These are phyloP conservation scores for Oreochromis mossambicus DNA, from an alignment of 2,797 vertebrate genomes.

Conservation along the genomic window DNA sequence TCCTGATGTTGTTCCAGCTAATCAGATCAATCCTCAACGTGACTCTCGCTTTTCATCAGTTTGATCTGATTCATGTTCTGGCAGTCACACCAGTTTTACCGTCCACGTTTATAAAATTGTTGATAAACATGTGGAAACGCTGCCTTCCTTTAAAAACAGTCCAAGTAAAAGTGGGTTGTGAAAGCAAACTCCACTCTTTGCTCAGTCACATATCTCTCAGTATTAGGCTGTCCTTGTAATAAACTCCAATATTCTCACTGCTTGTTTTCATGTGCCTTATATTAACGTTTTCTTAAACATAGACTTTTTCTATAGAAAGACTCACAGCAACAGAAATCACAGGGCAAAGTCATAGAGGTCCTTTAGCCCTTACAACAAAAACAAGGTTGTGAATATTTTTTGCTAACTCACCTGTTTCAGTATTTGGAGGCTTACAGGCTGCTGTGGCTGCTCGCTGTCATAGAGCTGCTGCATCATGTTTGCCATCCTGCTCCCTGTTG, in stretches of 20 bases:
- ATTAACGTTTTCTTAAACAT: background rate
- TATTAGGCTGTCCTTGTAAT: background rate
- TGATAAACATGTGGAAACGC: background rate
- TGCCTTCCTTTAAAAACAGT: background rate
- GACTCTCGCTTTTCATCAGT: background rate
- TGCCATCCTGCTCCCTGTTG: background rate
- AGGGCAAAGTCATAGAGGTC: background rate
- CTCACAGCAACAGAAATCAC: background rate
- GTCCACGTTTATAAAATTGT: background rate
- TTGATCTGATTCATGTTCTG: background rate
- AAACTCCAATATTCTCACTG: background rate
- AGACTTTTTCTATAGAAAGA: background rate
- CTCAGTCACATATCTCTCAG: background rate
- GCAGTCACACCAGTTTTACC: background rate
- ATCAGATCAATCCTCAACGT: background rate
- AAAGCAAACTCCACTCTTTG: background rate
- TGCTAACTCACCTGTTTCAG: background rate
- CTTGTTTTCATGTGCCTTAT: background rate
- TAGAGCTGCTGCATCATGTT: background rate
- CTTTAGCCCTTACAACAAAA: fast-evolving
- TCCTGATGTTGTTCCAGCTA: background rate
- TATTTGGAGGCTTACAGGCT: background rate
- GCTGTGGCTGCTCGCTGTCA: background rate
- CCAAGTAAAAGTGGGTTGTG: background rate
- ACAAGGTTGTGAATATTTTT: background rate